Evolutionary conservation across 2,888 invertebrate genomes (phyloP), one percentile per base, ranked within the genome.

Genomic region (Brachylomia viminalis): DNA sequence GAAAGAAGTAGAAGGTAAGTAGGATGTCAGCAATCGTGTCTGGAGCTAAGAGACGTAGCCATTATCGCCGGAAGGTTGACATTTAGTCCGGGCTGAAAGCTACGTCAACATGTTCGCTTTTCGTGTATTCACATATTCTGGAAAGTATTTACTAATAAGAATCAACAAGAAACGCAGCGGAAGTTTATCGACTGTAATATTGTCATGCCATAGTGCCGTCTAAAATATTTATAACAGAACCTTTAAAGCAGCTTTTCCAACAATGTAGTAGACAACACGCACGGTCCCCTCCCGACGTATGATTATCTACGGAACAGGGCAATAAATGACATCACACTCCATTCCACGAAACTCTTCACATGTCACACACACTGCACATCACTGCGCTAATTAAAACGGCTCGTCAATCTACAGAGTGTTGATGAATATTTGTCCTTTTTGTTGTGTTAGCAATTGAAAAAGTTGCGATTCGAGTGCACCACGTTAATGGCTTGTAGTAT

Each of bases 161-260:
- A 94, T 95, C 93, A 93, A 93, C 95, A 96, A 95, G 95, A 96
- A 96, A 96, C 96, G 95, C 96, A 96, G 96, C 96, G 93, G 94
- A 95, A 95, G 93, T 95, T 95, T 94, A 95, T 96, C 95, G 95
- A 95, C 95, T 96, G 96, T 95, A 95, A 95, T 94, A 91, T 92
- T 95, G 93, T 95, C 96, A 96, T 96, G 96, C 96, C 96, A 96
- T 96, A 94, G 96, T 96, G 96, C 96, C 96, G 92, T 96, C 96
- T 96, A 96, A 95, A 94, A 96, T 95, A 96, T 96, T 93, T 93
- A 93, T 95, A 96, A 95, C 92, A 94, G 93, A 96, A 96, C 96
- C 96, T 96, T 95, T 96, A 93, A 95, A 96, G 96, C 95, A 96
- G 96, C 95, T 94, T 95, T 94, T 97, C 97, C 95, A 97, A 97